Evolutionary conservation across 2,797 vertebrate genomes (phyloP).

Genomic region (Morelia viridis): DNA sequence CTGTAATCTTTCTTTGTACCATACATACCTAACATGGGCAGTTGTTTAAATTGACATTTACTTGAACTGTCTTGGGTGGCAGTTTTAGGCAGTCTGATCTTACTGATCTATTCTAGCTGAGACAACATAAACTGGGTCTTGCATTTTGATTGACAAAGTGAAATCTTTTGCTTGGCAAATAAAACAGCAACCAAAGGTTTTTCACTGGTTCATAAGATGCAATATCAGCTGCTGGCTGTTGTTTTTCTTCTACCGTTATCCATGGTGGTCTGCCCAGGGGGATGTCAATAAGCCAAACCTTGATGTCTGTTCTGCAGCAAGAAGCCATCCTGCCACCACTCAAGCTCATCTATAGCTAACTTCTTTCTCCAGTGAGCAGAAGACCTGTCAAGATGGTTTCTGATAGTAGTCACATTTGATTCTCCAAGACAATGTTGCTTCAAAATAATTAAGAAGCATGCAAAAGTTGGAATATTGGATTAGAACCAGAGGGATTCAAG

Average conservation of each 20-base stretch:
- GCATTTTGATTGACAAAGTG: not conserved
- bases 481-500: not conserved
- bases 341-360: not conserved
- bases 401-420: not conserved
- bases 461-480: not conserved
- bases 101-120: not conserved
- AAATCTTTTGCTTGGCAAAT: not conserved
- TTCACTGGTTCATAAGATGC: not conserved
- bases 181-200: not conserved
- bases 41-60: not conserved
- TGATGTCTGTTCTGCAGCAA: not conserved
- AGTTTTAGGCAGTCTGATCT: not conserved
- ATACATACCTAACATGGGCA: not conserved
- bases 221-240: not conserved
- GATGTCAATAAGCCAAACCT: not conserved
- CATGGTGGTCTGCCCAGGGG: not conserved
- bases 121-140: not conserved
- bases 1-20: not conserved
- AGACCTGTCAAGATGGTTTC: not conserved
- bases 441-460: not conserved
- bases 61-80: not conserved
- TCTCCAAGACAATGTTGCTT: not conserved
- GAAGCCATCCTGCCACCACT: not conserved
- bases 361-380: not conserved
- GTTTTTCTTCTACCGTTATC: not conserved